Base-by-base conservation (phyloP, 2,888 invertebrate species). In the Dasypogon diadema region DNA sequence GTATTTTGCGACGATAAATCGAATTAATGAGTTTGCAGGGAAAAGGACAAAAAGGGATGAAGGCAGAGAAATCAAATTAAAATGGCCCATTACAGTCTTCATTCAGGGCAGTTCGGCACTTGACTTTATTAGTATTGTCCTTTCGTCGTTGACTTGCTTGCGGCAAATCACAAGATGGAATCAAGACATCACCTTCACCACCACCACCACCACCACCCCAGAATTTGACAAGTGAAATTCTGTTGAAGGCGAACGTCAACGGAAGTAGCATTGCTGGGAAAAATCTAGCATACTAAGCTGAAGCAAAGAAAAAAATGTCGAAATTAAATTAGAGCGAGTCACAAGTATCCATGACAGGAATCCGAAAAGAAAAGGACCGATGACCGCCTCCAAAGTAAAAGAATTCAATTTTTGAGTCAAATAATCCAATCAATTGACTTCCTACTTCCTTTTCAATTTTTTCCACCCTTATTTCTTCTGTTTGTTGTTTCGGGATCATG, bases 391-490 rank as follows among this genome's bases (percentile, higher is more conserved):
- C 6, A 5, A 70, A 70, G 54, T 70, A 16, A 30, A 54, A 18
- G 68, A 77, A 77, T 77, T 74, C 73, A 77, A 77, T 77, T 77
- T 77, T 77, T 77, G 75, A 77, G 73, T 74, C 75, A 54, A 77
- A 75, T 77, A 77, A 77, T 77, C 75, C 75, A 77, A 77, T 77
- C 77, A 75, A 77, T 77, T 75, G 77, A 77, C 74, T 77, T 75
- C 75, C 77, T 75, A 58, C 75, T 73, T 75, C 75, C 75, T 72
- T 75, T 63, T 72, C 75, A 34, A 70, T 63, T 60, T 18, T 18
- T 24, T 46, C 14, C 21, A 24, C 2, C 48, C 22, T 26, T 34
- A 12, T 54, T 12, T 54, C 6, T 12, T 42, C 16, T 16, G 16
- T 26, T 10, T 21, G 21, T 30, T 30, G 21, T 16, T 34, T 30